Percentiles rank a stretch among this genome's conserved stretches.
phyloP scores from a whole-genome alignment of 2,888 invertebrate genomes.

The Pterobdella sp. region DNA sequence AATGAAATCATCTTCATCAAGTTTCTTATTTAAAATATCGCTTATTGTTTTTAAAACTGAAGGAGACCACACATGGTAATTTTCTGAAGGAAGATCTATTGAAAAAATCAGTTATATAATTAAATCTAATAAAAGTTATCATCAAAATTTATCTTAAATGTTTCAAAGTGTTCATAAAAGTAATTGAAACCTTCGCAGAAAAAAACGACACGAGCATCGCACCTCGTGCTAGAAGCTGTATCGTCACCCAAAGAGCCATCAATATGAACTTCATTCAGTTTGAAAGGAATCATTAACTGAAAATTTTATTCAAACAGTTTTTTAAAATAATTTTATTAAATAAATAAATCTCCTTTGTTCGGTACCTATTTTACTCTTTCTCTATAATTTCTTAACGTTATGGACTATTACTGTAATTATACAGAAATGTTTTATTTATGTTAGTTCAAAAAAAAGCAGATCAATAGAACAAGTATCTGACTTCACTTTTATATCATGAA shows the following conservation, averaged over 20 bases:
- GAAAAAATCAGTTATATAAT: conserved; percentile 1
- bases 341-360: too few relatives aligned
- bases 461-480: too few relatives aligned
- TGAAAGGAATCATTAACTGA: conserved; percentile 37
- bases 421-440: too few relatives aligned
- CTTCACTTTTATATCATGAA: too few relatives aligned
- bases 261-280: conserved; percentile 37
- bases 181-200: conserved; percentile 35
- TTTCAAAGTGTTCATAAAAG: not conserved
- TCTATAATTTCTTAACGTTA: too few relatives aligned
- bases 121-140: not conserved
- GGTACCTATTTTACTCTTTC: too few relatives aligned
- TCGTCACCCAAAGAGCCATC: conserved; percentile 38
- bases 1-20: not conserved
- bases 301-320: too few relatives aligned
- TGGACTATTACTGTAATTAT: too few relatives aligned
- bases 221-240: conserved; percentile 35
- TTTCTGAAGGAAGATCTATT: conserved; percentile 36
- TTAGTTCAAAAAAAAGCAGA: too few relatives aligned
- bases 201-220: conserved; percentile 38
- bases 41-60: conserved; percentile 35
- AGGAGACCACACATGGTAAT: conserved; percentile 36
- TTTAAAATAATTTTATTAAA: too few relatives aligned
- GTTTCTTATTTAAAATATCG: conserved; percentile 32
- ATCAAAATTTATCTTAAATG: not conserved